Conservation (phyloP, 2,113 vertebrate genomes). For the Microtus richardsoni region DNA sequence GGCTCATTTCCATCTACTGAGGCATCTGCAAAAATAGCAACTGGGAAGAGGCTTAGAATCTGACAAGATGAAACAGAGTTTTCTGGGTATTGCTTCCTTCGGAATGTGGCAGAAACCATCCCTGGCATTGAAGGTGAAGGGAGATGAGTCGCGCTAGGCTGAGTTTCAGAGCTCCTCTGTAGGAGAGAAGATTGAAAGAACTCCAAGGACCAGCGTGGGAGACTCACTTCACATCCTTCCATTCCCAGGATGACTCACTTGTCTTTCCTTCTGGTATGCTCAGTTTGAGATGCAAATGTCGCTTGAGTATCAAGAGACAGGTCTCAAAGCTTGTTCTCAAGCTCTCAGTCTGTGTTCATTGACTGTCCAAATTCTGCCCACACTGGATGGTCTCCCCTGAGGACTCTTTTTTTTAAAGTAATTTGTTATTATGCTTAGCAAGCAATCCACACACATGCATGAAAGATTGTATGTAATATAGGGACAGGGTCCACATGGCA, state of each 20-base stretch:
- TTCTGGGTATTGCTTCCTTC: not conserved
- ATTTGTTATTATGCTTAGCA: not conserved
- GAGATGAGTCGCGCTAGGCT: not conserved
- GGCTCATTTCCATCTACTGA: constrained; percentile 12
- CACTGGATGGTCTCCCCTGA: not conserved
- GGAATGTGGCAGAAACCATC: not conserved
- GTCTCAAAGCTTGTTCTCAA: not conserved
- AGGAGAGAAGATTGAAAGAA: not conserved
- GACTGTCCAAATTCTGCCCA: not conserved
- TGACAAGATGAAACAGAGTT: not conserved
- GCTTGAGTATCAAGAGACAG: not conserved
- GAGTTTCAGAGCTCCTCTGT: not conserved
- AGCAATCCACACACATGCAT: not conserved
- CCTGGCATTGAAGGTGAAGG: not conserved
- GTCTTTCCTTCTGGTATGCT: not conserved
- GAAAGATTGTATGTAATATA: not conserved
- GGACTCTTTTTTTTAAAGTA: not conserved
- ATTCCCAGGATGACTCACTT: not conserved
- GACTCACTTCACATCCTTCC: not conserved
- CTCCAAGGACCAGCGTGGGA: not conserved
- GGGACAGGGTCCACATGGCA: not conserved
- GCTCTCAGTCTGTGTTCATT: not conserved
- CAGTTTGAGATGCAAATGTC: constrained; percentile 33
- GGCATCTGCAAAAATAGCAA: not conserved
- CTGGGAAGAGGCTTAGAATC: not conserved